These are phyloP conservation scores for Melopsittacus undulatus DNA, from an alignment of 2,797 vertebrate genomes.

Conservation along the genomic window DNA sequence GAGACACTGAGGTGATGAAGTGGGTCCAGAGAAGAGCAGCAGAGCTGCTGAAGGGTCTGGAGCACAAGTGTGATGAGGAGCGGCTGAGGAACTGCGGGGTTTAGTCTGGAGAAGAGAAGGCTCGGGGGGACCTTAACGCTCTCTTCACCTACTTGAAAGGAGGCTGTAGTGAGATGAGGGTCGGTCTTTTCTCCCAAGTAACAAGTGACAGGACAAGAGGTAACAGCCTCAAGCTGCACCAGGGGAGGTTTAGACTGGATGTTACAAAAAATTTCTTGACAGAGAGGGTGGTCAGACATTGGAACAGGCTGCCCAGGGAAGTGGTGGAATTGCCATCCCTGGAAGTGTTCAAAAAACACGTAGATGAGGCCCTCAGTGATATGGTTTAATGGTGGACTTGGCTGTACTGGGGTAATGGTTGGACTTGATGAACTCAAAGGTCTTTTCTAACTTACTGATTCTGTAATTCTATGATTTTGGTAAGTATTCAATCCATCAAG, in stretches of 20 bases:
- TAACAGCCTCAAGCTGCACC: not conserved
- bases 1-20: not conserved
- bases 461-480: not conserved
- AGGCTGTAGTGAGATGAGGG: not conserved
- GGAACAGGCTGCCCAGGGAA: not conserved
- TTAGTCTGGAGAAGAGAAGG: not conserved
- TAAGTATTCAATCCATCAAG: not conserved
- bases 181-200: not conserved
- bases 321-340: not conserved
- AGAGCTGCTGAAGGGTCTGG: not conserved
- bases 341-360: not conserved
- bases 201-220: not conserved
- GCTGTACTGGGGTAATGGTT: not conserved
- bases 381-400: not conserved
- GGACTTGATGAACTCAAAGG: not conserved
- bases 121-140: not conserved
- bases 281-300: not conserved
- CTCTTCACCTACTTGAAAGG: not conserved
- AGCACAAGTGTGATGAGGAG: not conserved
- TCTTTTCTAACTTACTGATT: not conserved
- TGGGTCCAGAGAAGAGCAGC: not conserved
- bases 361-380: not conserved
- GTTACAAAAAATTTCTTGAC: not conserved
- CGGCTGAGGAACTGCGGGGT: fast-evolving
- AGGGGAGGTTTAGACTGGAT: not conserved